Percentiles rank a stretch among this genome's conserved stretches.
Evolutionary conservation across 2,888 invertebrate species (phyloP).

Genomic region (Athalia circularis): DNA sequence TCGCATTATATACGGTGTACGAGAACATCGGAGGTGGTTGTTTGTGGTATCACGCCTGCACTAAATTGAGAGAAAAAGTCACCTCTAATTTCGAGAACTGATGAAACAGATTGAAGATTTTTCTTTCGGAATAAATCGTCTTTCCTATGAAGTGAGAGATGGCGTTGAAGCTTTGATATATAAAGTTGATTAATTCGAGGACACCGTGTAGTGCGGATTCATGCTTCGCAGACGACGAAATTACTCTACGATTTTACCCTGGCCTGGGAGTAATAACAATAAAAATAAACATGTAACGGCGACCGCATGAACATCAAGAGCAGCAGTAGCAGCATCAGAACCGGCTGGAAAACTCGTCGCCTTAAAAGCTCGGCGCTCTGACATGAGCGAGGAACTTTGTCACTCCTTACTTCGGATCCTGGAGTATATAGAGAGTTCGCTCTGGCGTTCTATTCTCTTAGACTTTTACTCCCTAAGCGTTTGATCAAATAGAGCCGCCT

Average conservation of each 20-base stretch:
- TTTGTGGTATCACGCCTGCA: too few relatives aligned
- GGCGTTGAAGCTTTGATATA: too few relatives aligned
- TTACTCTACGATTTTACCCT: background rate
- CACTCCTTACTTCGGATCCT: slow-evolving; percentile 27
- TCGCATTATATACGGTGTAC: too few relatives aligned
- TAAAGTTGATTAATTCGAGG: too few relatives aligned
- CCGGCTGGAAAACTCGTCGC: slow-evolving; percentile 33
- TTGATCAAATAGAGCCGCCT: slow-evolving; percentile 42
- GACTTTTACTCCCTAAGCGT: slow-evolving; percentile 38
- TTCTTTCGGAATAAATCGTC: too few relatives aligned
- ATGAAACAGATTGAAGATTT: too few relatives aligned
- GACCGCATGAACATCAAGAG: background rate
- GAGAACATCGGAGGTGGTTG: too few relatives aligned
- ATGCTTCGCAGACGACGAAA: background rate
- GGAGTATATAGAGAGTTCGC: background rate
- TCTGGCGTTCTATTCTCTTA: slow-evolving; percentile 38
- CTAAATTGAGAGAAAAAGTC: too few relatives aligned
- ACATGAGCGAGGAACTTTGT: slow-evolving; percentile 28
- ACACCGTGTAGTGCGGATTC: background rate
- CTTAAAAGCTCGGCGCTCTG: slow-evolving; percentile 35
- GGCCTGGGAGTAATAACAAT: slow-evolving; percentile 29
- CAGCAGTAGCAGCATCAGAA: background rate
- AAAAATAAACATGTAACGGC: slow-evolving; percentile 5
- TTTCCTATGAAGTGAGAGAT: too few relatives aligned
- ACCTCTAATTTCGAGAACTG: too few relatives aligned